Evolutionary conservation across 1,140 invertebrate genomes (phyloP).

Genomic region (Rhopalosiphum padi): DNA sequence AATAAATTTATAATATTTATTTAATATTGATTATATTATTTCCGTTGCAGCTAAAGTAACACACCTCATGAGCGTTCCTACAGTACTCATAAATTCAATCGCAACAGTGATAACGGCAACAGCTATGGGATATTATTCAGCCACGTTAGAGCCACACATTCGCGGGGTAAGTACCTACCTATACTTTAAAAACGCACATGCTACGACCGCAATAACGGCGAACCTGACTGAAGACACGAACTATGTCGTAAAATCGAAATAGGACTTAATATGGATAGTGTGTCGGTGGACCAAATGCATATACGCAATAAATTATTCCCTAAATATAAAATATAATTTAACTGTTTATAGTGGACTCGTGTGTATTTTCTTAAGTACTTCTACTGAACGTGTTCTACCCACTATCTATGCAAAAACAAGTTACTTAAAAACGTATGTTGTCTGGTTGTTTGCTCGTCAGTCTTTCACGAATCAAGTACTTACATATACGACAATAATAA

Average conservation of each 20-base stretch:
- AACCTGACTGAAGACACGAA: too few relatives aligned
- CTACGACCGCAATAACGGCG: neutral
- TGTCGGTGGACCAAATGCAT: too few relatives aligned
- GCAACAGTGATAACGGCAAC: slow-evolving; percentile 64
- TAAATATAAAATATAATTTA: too few relatives aligned
- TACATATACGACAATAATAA: neutral
- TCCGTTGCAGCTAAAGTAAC: slow-evolving; percentile 61
- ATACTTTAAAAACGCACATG: neutral
- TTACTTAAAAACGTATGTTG: neutral
- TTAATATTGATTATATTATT: neutral
- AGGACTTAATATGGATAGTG: too few relatives aligned
- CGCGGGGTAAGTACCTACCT: slow-evolving; percentile 62
- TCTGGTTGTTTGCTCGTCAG: neutral
- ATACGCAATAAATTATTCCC: too few relatives aligned
- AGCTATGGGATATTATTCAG: slow-evolving; percentile 66
- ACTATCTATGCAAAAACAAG: neutral
- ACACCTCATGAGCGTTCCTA: slow-evolving; percentile 63
- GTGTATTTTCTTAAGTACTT: neutral
- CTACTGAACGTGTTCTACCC: neutral
- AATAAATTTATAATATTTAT: neutral
- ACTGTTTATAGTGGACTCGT: too few relatives aligned
- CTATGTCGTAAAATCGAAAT: neutral
- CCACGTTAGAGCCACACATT: slow-evolving; percentile 68
- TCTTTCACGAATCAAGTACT: neutral
- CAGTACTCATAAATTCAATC: slow-evolving; percentile 63